phyloP scores from a whole-genome alignment of 2,888 invertebrate species.

The Thecocarcelia acutangulata region DNA sequence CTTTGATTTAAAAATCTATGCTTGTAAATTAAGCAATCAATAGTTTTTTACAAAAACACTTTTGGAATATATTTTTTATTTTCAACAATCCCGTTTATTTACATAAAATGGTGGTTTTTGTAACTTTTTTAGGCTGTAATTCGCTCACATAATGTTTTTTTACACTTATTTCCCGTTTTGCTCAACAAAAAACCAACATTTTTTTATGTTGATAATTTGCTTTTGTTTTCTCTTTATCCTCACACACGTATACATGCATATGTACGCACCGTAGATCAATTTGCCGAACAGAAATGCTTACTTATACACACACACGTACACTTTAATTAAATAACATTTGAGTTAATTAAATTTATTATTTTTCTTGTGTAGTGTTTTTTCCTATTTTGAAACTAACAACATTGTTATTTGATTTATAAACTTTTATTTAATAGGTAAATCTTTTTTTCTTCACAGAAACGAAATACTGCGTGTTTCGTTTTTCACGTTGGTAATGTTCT shows the following conservation, averaged over 20 bases:
- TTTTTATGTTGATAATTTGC: conserved; percentile 5
- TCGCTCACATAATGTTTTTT: conserved; percentile 23
- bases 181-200: conserved; percentile 47
- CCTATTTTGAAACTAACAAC: not conserved
- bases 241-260: conserved; percentile 20
- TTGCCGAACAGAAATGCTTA: conserved; percentile 26
- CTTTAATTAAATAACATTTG: conserved; percentile 24
- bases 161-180: conserved; percentile 48
- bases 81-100: conserved; percentile 43
- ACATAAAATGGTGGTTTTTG: conserved; percentile 50
- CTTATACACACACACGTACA: conserved; percentile 48
- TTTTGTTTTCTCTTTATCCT: conserved; percentile 38
- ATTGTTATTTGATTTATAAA: conserved; percentile 48
- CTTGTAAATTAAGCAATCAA: conserved; percentile 20
- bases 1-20: conserved; percentile 48
- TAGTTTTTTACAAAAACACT: conserved; percentile 12
- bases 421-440: conserved; percentile 31
- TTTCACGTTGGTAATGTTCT: conserved; percentile 43
- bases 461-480: conserved; percentile 8
- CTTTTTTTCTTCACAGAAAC: conserved; percentile 32
- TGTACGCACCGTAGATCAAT: conserved; percentile 9
- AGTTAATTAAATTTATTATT: conserved; percentile 35
- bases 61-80: not conserved
- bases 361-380: not conserved
- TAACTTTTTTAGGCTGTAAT: conserved; percentile 18